Evolutionary conservation across 2,113 vertebrate genomes (phyloP).

Genomic region (Nycticebus coucang): DNA sequence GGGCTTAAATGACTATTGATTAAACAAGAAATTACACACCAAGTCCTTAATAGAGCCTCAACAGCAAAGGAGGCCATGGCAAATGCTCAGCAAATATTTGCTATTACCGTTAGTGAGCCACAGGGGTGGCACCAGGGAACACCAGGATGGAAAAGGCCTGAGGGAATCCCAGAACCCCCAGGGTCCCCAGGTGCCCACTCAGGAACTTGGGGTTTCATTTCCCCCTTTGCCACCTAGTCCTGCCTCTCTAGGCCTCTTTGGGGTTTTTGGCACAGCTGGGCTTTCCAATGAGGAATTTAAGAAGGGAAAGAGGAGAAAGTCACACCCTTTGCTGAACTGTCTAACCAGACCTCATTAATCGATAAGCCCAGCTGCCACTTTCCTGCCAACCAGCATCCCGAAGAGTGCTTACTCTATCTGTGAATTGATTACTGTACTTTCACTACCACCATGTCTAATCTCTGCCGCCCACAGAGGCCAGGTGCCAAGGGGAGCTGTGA

Average conservation of each 20-base stretch:
- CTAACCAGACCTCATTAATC: not conserved
- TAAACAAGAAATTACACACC: not conserved
- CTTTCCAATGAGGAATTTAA: not conserved
- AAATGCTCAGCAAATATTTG: not conserved
- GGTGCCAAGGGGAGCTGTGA: not conserved
- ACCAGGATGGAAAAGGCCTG: not conserved
- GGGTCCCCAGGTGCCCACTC: no score
- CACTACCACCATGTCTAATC: not conserved
- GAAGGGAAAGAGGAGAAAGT: not conserved
- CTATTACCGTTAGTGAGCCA: not conserved
- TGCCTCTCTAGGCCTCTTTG: not conserved
- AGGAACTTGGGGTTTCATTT: not conserved
- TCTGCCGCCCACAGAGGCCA: not conserved
- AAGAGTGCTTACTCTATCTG: not conserved
- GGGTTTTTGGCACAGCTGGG: not conserved
- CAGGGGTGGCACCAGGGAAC: rapidly evolving
- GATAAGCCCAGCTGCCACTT: not conserved
- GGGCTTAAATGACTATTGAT: not conserved
- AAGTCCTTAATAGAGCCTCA: not conserved
- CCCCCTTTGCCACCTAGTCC: not conserved
- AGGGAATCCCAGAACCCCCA: not conserved
- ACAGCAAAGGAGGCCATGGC: not conserved
- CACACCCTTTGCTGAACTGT: not conserved
- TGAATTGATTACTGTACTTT: not conserved
- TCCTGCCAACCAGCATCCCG: not conserved